Conservation (phyloP, 2,888 invertebrate species). For the Sinotaia quadrata region DNA sequence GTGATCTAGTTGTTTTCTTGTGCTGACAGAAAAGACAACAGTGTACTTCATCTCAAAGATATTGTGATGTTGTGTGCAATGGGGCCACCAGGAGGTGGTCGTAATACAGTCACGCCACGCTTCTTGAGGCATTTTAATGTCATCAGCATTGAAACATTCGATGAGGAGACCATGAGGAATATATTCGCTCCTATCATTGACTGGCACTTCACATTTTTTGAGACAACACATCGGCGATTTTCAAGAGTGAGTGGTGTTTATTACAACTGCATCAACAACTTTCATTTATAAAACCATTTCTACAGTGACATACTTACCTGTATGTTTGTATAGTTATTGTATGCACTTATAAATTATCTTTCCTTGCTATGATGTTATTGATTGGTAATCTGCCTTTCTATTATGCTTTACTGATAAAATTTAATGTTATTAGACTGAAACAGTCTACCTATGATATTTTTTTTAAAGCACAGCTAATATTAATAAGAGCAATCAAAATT, state of each 20-base stretch:
- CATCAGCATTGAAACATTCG: constrained; percentile 69
- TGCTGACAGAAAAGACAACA: constrained; percentile 67
- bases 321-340: too few species aligned
- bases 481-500: too few species aligned
- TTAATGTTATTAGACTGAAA: too few species aligned
- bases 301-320: too few species aligned
- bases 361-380: too few species aligned
- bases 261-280: not conserved
- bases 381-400: too few species aligned
- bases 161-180: constrained; percentile 70
- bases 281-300: too few species aligned
- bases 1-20: not conserved
- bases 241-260: constrained; percentile 59
- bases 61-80: constrained; percentile 70
- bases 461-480: too few species aligned
- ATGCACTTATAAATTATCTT: too few species aligned
- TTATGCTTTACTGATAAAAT: too few species aligned
- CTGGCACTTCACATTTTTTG: constrained; percentile 70
- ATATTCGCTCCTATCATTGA: constrained; percentile 71
- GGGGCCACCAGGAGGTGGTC: constrained; percentile 71
- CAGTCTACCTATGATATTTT: too few species aligned
- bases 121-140: constrained; percentile 71
- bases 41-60: constrained; percentile 63
- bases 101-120: constrained; percentile 68
- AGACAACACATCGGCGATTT: constrained; percentile 61